These are phyloP conservation scores for Eulithis testata DNA, from an alignment of 2,888 invertebrate genomes.

Conservation along the genomic window DNA sequence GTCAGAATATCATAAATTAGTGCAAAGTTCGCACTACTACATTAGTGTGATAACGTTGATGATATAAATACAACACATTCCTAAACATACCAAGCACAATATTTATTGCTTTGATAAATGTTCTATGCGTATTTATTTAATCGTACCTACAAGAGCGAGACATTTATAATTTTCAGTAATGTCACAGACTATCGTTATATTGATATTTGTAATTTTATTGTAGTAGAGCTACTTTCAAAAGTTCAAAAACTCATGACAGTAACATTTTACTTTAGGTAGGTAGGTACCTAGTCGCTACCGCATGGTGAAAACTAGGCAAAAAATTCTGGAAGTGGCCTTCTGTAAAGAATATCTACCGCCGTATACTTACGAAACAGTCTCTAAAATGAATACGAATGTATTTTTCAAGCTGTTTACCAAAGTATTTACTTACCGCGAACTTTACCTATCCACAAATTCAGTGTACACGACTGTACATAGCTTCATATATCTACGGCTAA, in stretches of 20 bases:
- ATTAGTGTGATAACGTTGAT: conserved; percentile 44
- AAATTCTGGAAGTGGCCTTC: background rate
- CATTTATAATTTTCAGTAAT: background rate
- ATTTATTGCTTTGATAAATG: conserved; percentile 24
- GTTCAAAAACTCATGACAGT: too few species aligned
- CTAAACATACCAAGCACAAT: conserved; percentile 41
- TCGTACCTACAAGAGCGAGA: too few species aligned
- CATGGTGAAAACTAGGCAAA: background rate
- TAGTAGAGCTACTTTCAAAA: too few species aligned
- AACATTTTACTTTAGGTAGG: too few species aligned
- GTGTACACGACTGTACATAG: conserved; percentile 21
- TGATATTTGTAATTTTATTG: too few species aligned
- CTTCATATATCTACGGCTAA: conserved; percentile 39
- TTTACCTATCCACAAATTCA: conserved; percentile 16
- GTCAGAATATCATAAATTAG: conserved; percentile 43
- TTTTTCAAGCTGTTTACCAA: conserved; percentile 12
- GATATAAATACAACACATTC: conserved; percentile 42
- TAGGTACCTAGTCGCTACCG: too few species aligned
- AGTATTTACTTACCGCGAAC: conserved; percentile 11
- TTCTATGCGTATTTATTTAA: conserved; percentile 10
- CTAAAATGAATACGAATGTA: conserved; percentile 16
- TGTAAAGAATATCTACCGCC: background rate
- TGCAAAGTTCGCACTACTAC: conserved; percentile 51
- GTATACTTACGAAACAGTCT: conserved; percentile 5
- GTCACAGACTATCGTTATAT: background rate